Conservation (phyloP, 2,888 invertebrate genomes). For the Cylindroiulus punctatus region DNA sequence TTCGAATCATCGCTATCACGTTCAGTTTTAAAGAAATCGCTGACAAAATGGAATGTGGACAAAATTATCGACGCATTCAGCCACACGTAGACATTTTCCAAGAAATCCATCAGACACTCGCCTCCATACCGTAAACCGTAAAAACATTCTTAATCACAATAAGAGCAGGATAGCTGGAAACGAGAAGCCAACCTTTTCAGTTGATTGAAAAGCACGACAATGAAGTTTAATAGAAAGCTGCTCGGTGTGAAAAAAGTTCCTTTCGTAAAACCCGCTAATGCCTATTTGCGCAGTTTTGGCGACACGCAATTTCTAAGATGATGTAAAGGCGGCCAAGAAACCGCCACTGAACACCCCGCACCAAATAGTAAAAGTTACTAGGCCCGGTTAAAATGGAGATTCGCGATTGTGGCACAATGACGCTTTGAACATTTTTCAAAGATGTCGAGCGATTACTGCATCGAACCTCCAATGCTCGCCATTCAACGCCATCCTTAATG, state of each 20-base stretch:
- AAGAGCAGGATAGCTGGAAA: too few relatives aligned
- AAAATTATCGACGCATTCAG: too few relatives aligned
- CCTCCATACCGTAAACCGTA: too few relatives aligned
- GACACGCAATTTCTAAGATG: background rate
- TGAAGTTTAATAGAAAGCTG: background rate
- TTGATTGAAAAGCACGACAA: background rate
- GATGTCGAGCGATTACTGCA: background rate
- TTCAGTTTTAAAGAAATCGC: too few relatives aligned
- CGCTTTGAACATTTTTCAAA: background rate
- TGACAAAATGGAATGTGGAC: too few relatives aligned
- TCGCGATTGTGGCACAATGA: background rate
- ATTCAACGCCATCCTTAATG: background rate
- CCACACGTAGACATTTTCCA: too few relatives aligned
- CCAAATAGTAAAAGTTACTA: background rate
- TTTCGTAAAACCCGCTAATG: background rate
- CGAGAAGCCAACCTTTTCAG: too few relatives aligned
- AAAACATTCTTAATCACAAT: too few relatives aligned
- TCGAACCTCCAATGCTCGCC: background rate
- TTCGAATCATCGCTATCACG: too few relatives aligned
- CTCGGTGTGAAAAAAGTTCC: background rate
- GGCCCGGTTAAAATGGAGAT: background rate
- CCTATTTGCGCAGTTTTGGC: slow-evolving; percentile 17
- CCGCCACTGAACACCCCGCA: background rate
- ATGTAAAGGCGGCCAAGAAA: background rate
- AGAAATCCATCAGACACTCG: too few relatives aligned